A percentile compares a stretch with the other conserved stretches of the same genome.
Conservation (phyloP, 2,888 invertebrate species). For the Venusia cambrica region DNA sequence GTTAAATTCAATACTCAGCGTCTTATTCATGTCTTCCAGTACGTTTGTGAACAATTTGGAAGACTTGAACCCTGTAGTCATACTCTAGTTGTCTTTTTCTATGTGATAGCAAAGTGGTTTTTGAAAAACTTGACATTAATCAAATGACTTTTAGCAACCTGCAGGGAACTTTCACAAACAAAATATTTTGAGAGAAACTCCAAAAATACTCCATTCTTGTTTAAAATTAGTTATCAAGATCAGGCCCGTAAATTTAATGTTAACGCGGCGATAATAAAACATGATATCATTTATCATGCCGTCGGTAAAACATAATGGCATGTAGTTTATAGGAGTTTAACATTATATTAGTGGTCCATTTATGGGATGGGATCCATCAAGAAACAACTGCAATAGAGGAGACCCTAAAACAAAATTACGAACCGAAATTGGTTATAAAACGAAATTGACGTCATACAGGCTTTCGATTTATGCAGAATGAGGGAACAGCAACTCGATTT, state of each 20-base stretch:
- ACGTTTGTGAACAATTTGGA: too few species aligned
- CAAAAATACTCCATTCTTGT: constrained; percentile 36
- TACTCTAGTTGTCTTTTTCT: too few species aligned
- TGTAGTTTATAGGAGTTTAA: constrained; percentile 3
- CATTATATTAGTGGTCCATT: constrained; percentile 14
- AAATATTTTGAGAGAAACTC: constrained; percentile 38
- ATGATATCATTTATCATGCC: constrained; percentile 3
- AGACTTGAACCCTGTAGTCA: too few species aligned
- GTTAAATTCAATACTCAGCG: too few species aligned
- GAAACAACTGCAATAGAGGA: constrained; percentile 24
- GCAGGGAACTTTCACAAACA: constrained; percentile 38
- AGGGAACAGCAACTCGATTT: constrained; percentile 47
- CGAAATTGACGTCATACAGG: constrained; percentile 36
- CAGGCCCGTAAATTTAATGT: constrained; percentile 21
- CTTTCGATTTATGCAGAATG: constrained; percentile 47
- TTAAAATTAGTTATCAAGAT: constrained; percentile 34
- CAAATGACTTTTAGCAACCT: constrained; percentile 43
- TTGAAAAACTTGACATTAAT: constrained; percentile 38
- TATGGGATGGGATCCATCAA: constrained; percentile 14
- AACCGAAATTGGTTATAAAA: constrained; percentile 33
- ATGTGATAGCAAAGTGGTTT: constrained; percentile 30
- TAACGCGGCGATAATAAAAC: constrained; percentile 9
- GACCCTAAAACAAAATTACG: constrained; percentile 29
- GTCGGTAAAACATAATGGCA: constrained; percentile 5
- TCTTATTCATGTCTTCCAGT: too few species aligned